Evolutionary conservation across 2,113 vertebrate genomes (phyloP), one percentile per base, ranked within the genome.

Genomic region (Eudorcas thomsonii): DNA sequence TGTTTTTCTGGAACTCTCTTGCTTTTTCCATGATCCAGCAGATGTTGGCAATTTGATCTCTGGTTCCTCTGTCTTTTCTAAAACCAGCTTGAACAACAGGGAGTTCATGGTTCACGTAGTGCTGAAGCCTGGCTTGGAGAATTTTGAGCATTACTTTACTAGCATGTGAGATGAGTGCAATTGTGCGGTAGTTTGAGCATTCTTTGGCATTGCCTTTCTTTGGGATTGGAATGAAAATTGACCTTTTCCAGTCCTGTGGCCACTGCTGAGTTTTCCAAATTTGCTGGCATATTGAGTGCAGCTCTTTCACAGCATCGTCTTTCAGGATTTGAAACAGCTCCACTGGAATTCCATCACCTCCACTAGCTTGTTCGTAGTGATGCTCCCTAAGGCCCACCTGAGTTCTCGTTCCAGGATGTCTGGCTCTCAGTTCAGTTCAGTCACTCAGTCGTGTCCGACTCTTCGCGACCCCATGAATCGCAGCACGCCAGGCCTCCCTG

Each of bases 101-200:
- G 7, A 67, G 16, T 67, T 67, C 33, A 19, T 16, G 0, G 62
- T 64, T 64, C 62, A n/a, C 1, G 0, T n/a, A n/a, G 4, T 64
- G 62, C 3, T n/a, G 15, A 64, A 64, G 15, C 62, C 33, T 64
- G 33, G 33, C 62, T 64, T 64, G 33, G 16, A 64, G 62, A 64
- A n/a, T n/a, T n/a, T 67, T 67, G 4, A n/a, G 8, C 33, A n/a
- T 67, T n/a, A 19, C 7, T n/a, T 67, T 36, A 0, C 64, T 67
- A 36, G 33, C 0, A 0, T 67, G 33, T 67, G 33, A 67, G 33
- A 67, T 36, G 33, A 67, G 64, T 36, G 17, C 64, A 67, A 0
- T 67, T 36, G 33, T 67, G 17, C 0, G 2, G 64, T 67, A 67
- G 33, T 36, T 67, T 67, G 64, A 36, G 2, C 33, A 67, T 67